Evolutionary conservation across 2,797 vertebrate genomes (phyloP), one percentile per base, ranked within the genome.

Genomic region (Dendrocincla tyrannina): DNA sequence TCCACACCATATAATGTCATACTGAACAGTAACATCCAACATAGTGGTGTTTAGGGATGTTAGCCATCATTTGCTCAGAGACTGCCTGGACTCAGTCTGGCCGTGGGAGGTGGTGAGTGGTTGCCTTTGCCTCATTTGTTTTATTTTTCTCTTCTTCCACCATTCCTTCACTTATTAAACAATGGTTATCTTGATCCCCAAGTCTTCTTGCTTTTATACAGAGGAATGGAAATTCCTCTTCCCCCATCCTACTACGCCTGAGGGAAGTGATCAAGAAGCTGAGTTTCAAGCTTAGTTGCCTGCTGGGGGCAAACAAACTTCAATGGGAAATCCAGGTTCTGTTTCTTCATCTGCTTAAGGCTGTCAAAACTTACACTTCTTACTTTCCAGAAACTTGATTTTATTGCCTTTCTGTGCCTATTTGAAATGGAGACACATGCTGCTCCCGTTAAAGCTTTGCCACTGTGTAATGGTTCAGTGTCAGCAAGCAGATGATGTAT

Each of bases 31-130:
- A 37, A 19, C 11, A 32, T 9, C 7, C 13, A 59, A 25, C 4
- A 4, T 2, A 46, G 30, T 1, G 2, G 12, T 5, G 4, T 55
- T 52, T 30, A 39, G 23, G 14, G 41, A 19, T 0, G 0, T 46
- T n/a, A 64, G 10, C 30, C 11, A 23, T 42, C 13, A 11, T 87
- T 86, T 63, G 7, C 53, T 68, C 53, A 59, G 50, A 37, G 19
- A 16, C 47, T 63, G 35, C 10, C n/a, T 67, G 8, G 12, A 6
- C 39, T 83, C 17, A 3, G 4, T 46, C 30, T 64, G 55, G 5
- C 24, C 84, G 41, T 28, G 37, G 20, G 24, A 74, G 5, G 11
- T 32, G 6, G 13, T 42, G 22, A 39, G 10, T n/a, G 39, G 47
- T n/a, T 70, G 25, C 6, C 11, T 58, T 56, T 73, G 11, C 16